phyloP scores from a whole-genome alignment of 2,888 invertebrate genomes.

The Cosmopolites sordidus region DNA sequence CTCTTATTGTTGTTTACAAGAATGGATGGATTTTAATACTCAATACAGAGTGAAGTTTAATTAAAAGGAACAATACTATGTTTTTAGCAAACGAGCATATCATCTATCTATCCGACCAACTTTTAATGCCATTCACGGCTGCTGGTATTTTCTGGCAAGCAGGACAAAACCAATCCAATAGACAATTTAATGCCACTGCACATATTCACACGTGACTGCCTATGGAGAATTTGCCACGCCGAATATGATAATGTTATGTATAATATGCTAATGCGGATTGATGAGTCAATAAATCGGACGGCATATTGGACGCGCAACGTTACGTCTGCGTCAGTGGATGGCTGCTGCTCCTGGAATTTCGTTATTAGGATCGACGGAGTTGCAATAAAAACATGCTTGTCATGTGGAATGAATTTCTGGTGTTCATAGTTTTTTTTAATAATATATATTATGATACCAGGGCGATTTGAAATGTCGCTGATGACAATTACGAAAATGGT shows the following conservation, averaged over 20 bases:
- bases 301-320: slow-evolving; percentile 15
- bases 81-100: too few relatives aligned
- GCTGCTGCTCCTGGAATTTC: slow-evolving; percentile 1
- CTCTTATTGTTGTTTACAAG: too few relatives aligned
- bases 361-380: background rate
- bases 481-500: too few relatives aligned
- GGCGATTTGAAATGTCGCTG: too few relatives aligned
- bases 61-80: too few relatives aligned
- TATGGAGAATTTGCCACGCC: slow-evolving; percentile 9
- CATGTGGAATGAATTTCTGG: too few relatives aligned
- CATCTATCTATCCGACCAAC: background rate
- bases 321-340: slow-evolving; percentile 8
- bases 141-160: background rate
- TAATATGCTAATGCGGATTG: slow-evolving; percentile 19
- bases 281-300: slow-evolving; percentile 17
- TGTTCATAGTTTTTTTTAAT: too few relatives aligned
- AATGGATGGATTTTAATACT: too few relatives aligned
- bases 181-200: slow-evolving; percentile 11
- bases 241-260: slow-evolving; percentile 14
- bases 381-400: too few relatives aligned
- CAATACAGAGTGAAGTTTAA: too few relatives aligned
- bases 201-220: slow-evolving; percentile 14
- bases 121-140: background rate
- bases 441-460: too few relatives aligned
- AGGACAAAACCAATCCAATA: slow-evolving; percentile 3